These are phyloP conservation scores for Mallotus villosus DNA, from an alignment of 2,797 vertebrate species.

Conservation along the genomic window DNA sequence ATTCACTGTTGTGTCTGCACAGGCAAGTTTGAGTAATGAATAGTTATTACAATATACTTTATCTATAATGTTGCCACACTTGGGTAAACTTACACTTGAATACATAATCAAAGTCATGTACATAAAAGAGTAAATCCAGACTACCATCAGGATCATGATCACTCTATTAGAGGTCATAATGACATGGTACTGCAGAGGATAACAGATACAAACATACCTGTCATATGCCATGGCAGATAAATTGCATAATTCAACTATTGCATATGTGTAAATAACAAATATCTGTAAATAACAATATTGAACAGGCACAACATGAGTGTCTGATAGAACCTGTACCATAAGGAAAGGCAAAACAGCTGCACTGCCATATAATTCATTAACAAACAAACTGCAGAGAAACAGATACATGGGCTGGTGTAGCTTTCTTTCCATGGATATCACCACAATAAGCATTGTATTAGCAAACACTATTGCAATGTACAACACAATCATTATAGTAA, in stretches of 20 bases:
- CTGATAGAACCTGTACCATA: not conserved
- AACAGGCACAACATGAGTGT: too few relatives aligned
- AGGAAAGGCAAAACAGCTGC: constrained; percentile 4
- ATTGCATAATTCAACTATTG: constrained; percentile 7
- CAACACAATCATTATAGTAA: too few relatives aligned
- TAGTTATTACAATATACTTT: too few relatives aligned
- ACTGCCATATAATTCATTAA: constrained; percentile 42
- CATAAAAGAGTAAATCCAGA: constrained; percentile 34
- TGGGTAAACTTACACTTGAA: constrained; percentile 28
- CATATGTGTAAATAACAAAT: constrained; percentile 24
- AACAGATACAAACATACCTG: constrained; percentile 46
- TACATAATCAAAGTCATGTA: constrained; percentile 25
- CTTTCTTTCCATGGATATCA: constrained; percentile 34
- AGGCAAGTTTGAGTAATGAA: too few relatives aligned
- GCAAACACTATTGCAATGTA: too few relatives aligned
- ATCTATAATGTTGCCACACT: too few relatives aligned
- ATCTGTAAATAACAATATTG: too few relatives aligned
- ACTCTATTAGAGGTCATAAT: constrained; percentile 40
- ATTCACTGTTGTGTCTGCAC: too few relatives aligned
- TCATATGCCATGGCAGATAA: constrained; percentile 33
- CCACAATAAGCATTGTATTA: too few relatives aligned
- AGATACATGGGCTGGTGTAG: constrained; percentile 52
- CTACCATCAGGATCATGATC: constrained; percentile 25
- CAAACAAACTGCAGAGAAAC: constrained; percentile 40
- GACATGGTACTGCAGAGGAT: constrained; percentile 43